These are phyloP conservation scores for Tenthredo distinguenda DNA, from an alignment of 2,888 invertebrate species.

Conservation along the genomic window DNA sequence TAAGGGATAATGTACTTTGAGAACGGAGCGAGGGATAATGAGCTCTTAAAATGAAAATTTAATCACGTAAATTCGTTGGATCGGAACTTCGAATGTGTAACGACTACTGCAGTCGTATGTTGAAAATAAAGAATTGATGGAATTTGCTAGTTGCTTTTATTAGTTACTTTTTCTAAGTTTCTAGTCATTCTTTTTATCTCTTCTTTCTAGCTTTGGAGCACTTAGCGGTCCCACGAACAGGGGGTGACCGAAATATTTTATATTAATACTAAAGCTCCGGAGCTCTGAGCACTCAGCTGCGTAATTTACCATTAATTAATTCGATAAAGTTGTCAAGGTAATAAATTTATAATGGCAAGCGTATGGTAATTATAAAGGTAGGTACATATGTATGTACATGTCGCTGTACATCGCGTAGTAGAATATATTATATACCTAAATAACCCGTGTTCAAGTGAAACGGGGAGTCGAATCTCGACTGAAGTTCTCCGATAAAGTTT, in stretches of 20 bases:
- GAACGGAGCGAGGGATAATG: slow-evolving; percentile 11
- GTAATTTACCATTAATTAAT: slow-evolving; percentile 39
- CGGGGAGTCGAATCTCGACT: slow-evolving; percentile 7
- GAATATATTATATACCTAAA: neutral
- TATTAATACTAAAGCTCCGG: slow-evolving; percentile 3
- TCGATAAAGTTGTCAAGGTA: slow-evolving; percentile 40
- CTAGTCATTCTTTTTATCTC: neutral
- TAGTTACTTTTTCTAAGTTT: neutral
- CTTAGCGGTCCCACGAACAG: neutral
- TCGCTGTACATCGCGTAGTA: neutral
- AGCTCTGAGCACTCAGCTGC: slow-evolving; percentile 41
- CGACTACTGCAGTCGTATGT: neutral
- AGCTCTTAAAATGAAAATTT: slow-evolving; percentile 1
- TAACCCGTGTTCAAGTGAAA: neutral
- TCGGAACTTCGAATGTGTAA: neutral
- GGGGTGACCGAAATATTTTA: neutral
- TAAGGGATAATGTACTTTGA: slow-evolving; percentile 6
- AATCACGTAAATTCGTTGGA: neutral
- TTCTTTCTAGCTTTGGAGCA: neutral
- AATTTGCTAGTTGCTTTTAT: neutral
- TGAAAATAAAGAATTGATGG: neutral
- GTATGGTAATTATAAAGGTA: slow-evolving; percentile 43
- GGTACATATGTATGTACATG: neutral
- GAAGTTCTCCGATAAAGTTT: slow-evolving; percentile 9
- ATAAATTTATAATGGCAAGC: slow-evolving; percentile 42